Evolutionary conservation across 1,140 invertebrate genomes (phyloP).

Genomic region (Andricus grossulariae): DNA sequence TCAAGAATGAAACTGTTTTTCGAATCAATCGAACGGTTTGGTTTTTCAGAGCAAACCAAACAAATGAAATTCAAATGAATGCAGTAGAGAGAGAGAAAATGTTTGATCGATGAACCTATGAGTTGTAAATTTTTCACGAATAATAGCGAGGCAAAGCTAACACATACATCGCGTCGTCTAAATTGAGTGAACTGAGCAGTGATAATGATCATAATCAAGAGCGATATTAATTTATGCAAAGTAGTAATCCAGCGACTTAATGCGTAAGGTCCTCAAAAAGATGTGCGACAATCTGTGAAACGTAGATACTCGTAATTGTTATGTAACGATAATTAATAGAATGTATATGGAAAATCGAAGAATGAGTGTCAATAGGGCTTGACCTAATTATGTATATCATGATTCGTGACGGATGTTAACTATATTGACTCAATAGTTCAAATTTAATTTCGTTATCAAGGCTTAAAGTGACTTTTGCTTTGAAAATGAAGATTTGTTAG

Average conservation of each 20-base stretch:
- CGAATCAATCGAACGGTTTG: not conserved
- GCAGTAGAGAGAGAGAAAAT: not conserved
- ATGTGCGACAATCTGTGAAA: slow-evolving; percentile 25
- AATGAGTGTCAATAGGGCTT: slow-evolving; percentile 9
- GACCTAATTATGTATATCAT: slow-evolving; percentile 11
- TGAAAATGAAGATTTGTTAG: not conserved
- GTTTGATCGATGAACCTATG: not conserved
- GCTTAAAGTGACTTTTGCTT: not conserved
- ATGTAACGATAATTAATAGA: slow-evolving; percentile 17
- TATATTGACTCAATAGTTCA: not conserved
- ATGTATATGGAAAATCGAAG: not conserved
- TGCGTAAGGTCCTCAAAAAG: slow-evolving; percentile 7
- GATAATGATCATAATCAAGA: not conserved
- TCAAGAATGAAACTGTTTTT: not conserved
- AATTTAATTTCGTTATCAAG: not conserved
- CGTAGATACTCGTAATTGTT: slow-evolving; percentile 21
- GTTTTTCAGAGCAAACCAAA: not conserved
- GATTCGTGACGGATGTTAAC: slow-evolving; percentile 1
- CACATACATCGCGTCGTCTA: not conserved
- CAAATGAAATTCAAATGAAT: slow-evolving; percentile 12
- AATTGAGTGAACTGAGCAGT: slow-evolving; percentile 5
- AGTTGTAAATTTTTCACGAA: not conserved
- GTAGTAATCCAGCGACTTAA: slow-evolving; percentile 9
- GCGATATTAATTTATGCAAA: not conserved
- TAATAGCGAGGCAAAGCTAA: not conserved